These are phyloP conservation scores for Pseudococcus jackbeardsleyi DNA, from an alignment of 2,888 invertebrate genomes.

Conservation along the genomic window DNA sequence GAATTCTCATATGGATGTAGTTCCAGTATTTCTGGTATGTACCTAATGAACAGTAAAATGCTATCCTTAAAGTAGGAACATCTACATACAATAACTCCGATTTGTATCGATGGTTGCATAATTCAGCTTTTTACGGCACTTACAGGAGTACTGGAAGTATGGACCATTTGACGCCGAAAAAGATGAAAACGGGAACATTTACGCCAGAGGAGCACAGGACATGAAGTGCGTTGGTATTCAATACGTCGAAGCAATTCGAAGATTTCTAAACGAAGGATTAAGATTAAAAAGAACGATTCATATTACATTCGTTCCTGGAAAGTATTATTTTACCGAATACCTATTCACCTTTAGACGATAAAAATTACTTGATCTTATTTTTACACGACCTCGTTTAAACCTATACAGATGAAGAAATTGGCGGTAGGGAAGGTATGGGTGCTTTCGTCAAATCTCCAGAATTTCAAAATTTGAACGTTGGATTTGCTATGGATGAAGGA, in stretches of 20 bases:
- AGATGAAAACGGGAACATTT: constrained; percentile 88
- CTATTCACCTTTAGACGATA: no score
- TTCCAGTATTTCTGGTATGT: constrained; percentile 90
- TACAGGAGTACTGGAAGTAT: constrained; percentile 88
- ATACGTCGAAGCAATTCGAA: constrained; percentile 80
- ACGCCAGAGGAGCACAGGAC: constrained; percentile 89
- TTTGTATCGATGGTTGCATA: no score
- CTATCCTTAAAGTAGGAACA: no score
- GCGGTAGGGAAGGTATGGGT: constrained; percentile 85
- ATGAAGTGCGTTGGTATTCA: constrained; percentile 87
- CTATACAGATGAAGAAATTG: constrained; percentile 86
- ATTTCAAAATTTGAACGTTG: constrained; percentile 84
- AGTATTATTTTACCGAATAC: constrained; percentile 16
- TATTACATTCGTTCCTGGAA: constrained; percentile 80
- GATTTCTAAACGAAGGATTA: constrained; percentile 73
- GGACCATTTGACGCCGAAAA: constrained; percentile 90
- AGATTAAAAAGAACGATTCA: constrained; percentile 77
- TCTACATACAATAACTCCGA: neutral
- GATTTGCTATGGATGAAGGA: constrained; percentile 91
- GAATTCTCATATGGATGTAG: constrained; percentile 98
- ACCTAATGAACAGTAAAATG: neutral
- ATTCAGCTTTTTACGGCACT: no score
- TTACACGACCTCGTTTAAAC: neutral
- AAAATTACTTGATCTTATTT: neutral
- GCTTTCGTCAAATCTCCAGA: constrained; percentile 81